Conservation (phyloP, 2,888 invertebrate species). For the Calliopum simillimum region DNA sequence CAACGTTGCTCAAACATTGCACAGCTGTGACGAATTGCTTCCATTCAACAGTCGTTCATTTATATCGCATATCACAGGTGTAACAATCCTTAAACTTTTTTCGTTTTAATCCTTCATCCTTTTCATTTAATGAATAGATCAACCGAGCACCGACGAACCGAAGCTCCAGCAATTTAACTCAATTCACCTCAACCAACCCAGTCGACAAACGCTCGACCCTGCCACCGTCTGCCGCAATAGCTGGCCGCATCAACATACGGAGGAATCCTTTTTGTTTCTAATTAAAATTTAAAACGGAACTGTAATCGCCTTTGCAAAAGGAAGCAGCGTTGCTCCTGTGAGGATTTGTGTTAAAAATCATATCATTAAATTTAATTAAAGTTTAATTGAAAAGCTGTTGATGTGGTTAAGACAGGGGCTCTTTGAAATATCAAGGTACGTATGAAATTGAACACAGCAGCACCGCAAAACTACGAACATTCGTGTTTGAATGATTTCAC, state of each 20-base stretch:
- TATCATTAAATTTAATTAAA: conserved; percentile 53
- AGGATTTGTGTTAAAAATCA: conserved; percentile 41
- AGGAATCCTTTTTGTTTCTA: conserved; percentile 22
- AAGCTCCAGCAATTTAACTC: background rate
- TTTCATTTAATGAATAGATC: conserved; percentile 33
- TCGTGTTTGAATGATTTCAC: too few species aligned
- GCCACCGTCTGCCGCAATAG: background rate
- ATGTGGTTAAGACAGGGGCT: conserved; percentile 4
- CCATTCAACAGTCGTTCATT: background rate
- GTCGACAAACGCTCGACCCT: background rate
- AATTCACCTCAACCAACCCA: background rate
- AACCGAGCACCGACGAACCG: conserved; percentile 10
- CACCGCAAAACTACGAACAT: too few species aligned
- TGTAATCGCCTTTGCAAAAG: background rate
- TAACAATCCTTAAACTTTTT: conserved; percentile 4
- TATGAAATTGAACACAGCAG: too few species aligned
- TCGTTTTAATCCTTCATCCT: conserved; percentile 20
- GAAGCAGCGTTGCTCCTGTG: background rate
- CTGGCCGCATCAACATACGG: conserved; percentile 5
- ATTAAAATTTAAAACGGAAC: conserved; percentile 36
- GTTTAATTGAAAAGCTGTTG: conserved; percentile 51
- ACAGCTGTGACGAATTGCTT: background rate
- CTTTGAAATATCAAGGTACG: too few species aligned
- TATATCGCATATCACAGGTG: conserved; percentile 11
- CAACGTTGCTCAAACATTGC: background rate